Percentiles rank a stretch among this genome's conserved stretches.
Conservation (phyloP, 1,140 invertebrate genomes). For the Apis mellifera region Amel_HAv3.1 CM009935.2:7264501-7265000, state of each 20-base stretch:
- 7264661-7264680: neutral
- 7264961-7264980: too few relatives aligned
- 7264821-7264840: neutral
- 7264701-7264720: constrained; percentile 5
- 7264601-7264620: constrained; percentile 43
- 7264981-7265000: too few relatives aligned
- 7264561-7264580: neutral
- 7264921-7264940: too few relatives aligned
- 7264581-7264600: constrained; percentile 36
- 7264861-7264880: neutral
- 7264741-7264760: constrained; percentile 40
- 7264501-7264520: neutral
- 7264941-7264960: too few relatives aligned
- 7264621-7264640: constrained; percentile 20
- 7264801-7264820: constrained; percentile 23
- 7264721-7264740: constrained; percentile 11
- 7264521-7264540: neutral
- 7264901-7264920: neutral
- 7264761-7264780: neutral
- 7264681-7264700: neutral
- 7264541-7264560: neutral
- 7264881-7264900: neutral
- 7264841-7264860: constrained; percentile 6
- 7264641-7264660: constrained; percentile 40
- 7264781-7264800: constrained; percentile 31